Evolutionary conservation across 92 coral and sea anemone genomes (phyloP), one percentile per base, ranked within the genome.

Genomic region (Muricea muricata): DNA sequence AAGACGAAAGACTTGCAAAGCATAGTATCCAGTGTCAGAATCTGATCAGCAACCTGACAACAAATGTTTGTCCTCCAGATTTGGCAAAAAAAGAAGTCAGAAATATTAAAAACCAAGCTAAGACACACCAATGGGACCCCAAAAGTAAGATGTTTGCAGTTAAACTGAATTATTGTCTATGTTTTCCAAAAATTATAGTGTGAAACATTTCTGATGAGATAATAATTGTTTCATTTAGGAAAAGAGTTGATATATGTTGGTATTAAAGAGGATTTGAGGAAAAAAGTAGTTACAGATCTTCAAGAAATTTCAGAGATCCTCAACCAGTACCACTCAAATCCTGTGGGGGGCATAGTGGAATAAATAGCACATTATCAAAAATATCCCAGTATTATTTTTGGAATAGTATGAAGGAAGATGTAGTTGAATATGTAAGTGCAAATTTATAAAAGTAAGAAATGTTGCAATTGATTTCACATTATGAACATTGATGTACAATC

Each of bases 51-150:
- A 28, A 65, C 14, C 75, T 68, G 5, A 68, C 48, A 0, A 68
- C 75, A 8, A 33, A 68, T 68, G 46, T 29, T 0, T 34, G 75
- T 25, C 72, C 72, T 6, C 15, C 72, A 11, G 37, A 18, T 1
- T 29, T 65, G 24, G 18, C 72, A 2, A 29, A 68, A 34, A 30
- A 68, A 68, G 75, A 68, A 31, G 75, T n/a, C 12, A 68, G 75
- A 23, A 33, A 33, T 30, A 33, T 68, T 0, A 68, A 14, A 33
- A 68, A 68, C 75, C 75, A 68, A 14, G 75, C 75, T 32, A 68
- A 68, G 8, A 68, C 75, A 32, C 75, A 68, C 75, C 75, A 68
- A 35, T 65, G 72, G 72, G 72, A 65, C 25, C 3, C 35, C 0
- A 65, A 65, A 65, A 65, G 72, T 65, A 65, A 65, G 72, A 58